Conservation (phyloP, 1,140 invertebrate genomes). For the Drosophila miranda region DNA sequence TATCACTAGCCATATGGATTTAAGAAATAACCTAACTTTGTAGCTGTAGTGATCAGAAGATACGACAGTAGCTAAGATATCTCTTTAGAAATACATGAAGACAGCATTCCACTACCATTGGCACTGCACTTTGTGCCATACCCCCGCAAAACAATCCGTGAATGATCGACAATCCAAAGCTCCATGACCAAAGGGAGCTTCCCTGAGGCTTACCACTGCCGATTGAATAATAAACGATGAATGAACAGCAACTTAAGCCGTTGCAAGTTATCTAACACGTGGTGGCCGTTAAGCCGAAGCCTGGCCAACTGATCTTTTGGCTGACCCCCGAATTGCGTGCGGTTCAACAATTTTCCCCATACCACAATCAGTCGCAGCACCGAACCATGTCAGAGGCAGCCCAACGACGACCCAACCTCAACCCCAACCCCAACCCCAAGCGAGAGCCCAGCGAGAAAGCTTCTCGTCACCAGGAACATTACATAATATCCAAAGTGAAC, state of each 20-base stretch:
- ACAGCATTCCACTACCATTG: too few relatives aligned
- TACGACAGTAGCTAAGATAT: too few relatives aligned
- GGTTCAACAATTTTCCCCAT: slow-evolving; percentile 36
- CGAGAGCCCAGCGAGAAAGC: slow-evolving; percentile 11
- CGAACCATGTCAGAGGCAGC: slow-evolving; percentile 61
- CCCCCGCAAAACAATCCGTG: too few relatives aligned
- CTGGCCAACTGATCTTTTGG: slow-evolving; percentile 4
- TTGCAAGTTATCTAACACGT: slow-evolving; percentile 17
- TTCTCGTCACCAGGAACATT: slow-evolving; percentile 31
- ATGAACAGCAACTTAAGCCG: not conserved
- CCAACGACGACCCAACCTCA: not conserved
- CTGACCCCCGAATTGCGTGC: slow-evolving; percentile 56
- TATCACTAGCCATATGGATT: not conserved
- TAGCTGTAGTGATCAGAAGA: not conserved
- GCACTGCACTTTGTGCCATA: not conserved
- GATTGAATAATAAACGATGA: slow-evolving; percentile 41
- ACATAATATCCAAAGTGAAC: slow-evolving; percentile 40
- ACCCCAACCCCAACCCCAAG: slow-evolving; percentile 1
- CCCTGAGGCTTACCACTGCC: slow-evolving; percentile 3
- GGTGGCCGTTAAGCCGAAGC: not conserved
- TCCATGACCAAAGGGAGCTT: not conserved
- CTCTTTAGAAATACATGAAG: too few relatives aligned
- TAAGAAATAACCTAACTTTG: too few relatives aligned
- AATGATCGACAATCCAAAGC: not conserved
- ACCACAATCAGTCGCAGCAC: slow-evolving; percentile 55